phyloP scores from a whole-genome alignment of 1,140 invertebrate species.

The Oppia nitens region DNA sequence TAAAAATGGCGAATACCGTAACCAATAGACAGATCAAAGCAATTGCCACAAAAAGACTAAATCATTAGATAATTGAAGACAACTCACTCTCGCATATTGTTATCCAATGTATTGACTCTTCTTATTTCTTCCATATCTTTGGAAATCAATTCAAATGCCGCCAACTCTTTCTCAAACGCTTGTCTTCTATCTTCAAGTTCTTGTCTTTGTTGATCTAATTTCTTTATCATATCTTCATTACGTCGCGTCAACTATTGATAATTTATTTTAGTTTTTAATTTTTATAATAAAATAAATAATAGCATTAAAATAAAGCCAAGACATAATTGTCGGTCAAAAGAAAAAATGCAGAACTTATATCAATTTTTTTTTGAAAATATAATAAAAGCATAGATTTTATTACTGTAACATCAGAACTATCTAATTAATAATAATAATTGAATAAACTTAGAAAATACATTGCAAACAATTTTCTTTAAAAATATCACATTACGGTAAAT shows the following conservation, averaged over 20 bases:
- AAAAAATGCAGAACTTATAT: not conserved
- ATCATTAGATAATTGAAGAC: too few species aligned
- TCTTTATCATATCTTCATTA: slow-evolving; percentile 47
- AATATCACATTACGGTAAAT: too few species aligned
- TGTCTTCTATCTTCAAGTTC: slow-evolving; percentile 77
- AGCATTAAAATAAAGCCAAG: not conserved
- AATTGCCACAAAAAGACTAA: too few species aligned
- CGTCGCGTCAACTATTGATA: slow-evolving; percentile 42
- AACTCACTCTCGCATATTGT: slow-evolving; percentile 23
- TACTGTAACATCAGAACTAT: too few species aligned
- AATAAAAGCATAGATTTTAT: too few species aligned
- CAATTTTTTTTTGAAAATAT: not conserved
- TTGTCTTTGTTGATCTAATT: slow-evolving; percentile 66
- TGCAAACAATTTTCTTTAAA: too few species aligned
- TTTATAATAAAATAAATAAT: slow-evolving; percentile 1
- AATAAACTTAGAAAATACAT: too few species aligned
- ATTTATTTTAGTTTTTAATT: too few species aligned
- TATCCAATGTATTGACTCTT: slow-evolving; percentile 20
- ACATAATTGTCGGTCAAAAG: not conserved
- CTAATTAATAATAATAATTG: too few species aligned
- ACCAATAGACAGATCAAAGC: too few species aligned
- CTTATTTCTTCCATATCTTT: slow-evolving; percentile 22
- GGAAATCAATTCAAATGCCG: slow-evolving; percentile 20
- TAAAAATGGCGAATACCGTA: too few species aligned
- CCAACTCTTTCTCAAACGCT: slow-evolving; percentile 67